Evolutionary conservation across 37 sponge, comb jelly and placozoan genomes (phyloP).

Genomic region (Tethya wilhelma): DNA sequence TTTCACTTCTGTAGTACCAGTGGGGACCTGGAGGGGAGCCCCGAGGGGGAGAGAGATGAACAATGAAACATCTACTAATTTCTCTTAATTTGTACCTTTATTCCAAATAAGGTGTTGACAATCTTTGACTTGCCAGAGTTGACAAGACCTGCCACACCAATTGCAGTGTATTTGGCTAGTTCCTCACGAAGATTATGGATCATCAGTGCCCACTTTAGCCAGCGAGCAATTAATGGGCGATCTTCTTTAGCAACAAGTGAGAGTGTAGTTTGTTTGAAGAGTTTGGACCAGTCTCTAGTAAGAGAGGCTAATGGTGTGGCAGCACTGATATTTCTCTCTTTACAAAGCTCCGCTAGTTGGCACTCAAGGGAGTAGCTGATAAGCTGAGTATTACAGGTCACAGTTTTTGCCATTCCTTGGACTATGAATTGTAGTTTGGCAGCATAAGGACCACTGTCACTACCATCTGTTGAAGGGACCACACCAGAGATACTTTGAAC

Average conservation of each 20-base stretch:
- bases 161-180: constrained; percentile 63
- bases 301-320: background rate
- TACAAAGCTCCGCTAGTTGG: constrained; percentile 44
- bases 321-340: constrained; percentile 1
- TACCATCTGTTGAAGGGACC: background rate
- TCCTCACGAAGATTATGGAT: constrained; percentile 60
- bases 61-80: background rate
- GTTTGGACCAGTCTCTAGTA: constrained; percentile 39
- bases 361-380: constrained; percentile 73
- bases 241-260: constrained; percentile 33
- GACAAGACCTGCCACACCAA: constrained; percentile 61
- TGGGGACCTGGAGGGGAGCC: background rate
- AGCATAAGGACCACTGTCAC: constrained; percentile 12
- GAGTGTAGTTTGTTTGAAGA: constrained; percentile 54
- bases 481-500: constrained; percentile 35
- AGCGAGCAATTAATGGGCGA: constrained; percentile 67
- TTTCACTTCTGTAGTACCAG: constrained; percentile 59
- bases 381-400: constrained; percentile 61
- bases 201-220: constrained; percentile 69
- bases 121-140: constrained; percentile 76
- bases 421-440: constrained; percentile 68
- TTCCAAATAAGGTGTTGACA: constrained; percentile 50
- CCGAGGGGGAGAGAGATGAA: background rate
- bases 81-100: constrained; percentile 29
- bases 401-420: constrained; percentile 38